A percentile compares a stretch with the other conserved stretches of the same genome.
These are phyloP conservation scores for Diarsia mendica DNA, from an alignment of 2,888 invertebrate genomes.

Conservation along the genomic window DNA sequence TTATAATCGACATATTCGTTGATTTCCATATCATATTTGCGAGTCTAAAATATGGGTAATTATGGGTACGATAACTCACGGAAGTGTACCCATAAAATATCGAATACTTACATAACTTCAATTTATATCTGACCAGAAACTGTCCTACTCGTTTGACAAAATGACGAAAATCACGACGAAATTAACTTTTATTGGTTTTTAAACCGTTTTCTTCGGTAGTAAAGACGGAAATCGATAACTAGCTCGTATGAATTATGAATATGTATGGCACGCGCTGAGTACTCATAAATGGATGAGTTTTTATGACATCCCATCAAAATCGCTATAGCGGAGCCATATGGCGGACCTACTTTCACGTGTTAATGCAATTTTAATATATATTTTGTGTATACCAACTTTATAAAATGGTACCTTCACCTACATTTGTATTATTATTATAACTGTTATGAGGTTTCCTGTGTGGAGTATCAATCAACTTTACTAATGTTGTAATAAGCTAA, in stretches of 20 bases:
- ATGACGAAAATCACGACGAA: slow-evolving; percentile 3
- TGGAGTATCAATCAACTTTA: too few species aligned
- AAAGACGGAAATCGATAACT: slow-evolving; percentile 11
- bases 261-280: slow-evolving; percentile 21
- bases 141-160: slow-evolving; percentile 23
- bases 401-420: background rate
- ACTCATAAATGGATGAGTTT: slow-evolving; percentile 11
- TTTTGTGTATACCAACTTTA: background rate
- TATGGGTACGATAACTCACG: slow-evolving; percentile 7
- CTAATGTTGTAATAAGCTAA: too few species aligned
- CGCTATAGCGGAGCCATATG: background rate
- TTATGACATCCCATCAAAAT: slow-evolving; percentile 25
- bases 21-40: slow-evolving; percentile 42
- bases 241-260: slow-evolving; percentile 7
- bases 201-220: background rate
- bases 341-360: slow-evolving; percentile 32
- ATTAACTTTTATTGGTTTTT: background rate
- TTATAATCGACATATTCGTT: slow-evolving; percentile 11
- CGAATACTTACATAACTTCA: slow-evolving; percentile 29
- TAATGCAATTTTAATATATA: slow-evolving; percentile 13
- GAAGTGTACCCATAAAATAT: slow-evolving; percentile 25
- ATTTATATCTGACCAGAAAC: slow-evolving; percentile 10
- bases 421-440: too few species aligned
- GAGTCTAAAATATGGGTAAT: background rate
- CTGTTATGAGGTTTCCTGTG: too few species aligned